Conservation (phyloP, 30 jellyfish, hydroid and myxozoan genomes). For the Clytia hemisphaerica region DNA sequence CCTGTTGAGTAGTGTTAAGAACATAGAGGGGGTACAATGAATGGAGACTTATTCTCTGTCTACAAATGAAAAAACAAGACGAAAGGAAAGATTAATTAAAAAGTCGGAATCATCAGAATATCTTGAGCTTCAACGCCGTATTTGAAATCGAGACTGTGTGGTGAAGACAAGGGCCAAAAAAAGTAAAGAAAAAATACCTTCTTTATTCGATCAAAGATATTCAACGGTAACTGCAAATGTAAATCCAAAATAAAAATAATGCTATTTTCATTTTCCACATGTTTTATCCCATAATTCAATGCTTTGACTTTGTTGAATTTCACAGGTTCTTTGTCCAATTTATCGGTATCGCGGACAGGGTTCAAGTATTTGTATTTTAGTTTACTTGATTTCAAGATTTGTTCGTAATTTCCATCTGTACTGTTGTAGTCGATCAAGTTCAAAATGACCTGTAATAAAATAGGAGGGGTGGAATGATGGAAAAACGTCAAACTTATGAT, state of each 20-base stretch:
- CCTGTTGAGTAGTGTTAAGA: no score
- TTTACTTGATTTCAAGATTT: not conserved
- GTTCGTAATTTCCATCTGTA: slow-evolving; percentile 7
- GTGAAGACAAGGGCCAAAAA: no score
- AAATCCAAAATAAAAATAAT: slow-evolving; percentile 67
- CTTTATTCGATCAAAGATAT: slow-evolving; percentile 66
- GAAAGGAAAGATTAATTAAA: no score
- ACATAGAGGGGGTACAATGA: no score
- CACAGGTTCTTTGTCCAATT: not conserved
- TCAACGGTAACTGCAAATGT: slow-evolving; percentile 69
- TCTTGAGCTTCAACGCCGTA: no score
- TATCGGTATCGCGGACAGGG: no score
- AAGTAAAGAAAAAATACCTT: slow-evolving; percentile 55
- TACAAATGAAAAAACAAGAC: no score
- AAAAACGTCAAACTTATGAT: no score
- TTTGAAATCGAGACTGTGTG: no score
- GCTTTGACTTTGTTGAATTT: slow-evolving; percentile 54
- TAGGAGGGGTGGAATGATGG: no score
- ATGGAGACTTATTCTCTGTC: no score
- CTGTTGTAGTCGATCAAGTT: slow-evolving; percentile 7
- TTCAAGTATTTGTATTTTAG: not conserved
- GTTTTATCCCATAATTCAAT: slow-evolving; percentile 45
- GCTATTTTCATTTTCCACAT: slow-evolving; percentile 38
- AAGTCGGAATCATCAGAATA: no score
- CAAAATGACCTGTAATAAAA: not conserved